Conservation (phyloP, 1,140 invertebrate genomes). For the Anastatus disparis region DNA sequence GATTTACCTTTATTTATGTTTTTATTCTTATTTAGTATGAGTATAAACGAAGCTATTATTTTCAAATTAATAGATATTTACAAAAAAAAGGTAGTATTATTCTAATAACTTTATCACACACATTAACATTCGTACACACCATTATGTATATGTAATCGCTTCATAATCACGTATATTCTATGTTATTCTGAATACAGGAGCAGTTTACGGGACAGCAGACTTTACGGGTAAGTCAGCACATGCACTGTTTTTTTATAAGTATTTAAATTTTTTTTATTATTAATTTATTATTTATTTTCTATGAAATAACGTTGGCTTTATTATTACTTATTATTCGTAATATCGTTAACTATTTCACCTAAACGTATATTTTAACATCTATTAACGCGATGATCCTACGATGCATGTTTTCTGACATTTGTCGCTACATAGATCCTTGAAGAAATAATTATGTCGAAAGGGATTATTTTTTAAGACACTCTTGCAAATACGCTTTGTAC, state of each 20-base stretch:
- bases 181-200: conserved; percentile 67
- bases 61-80: not conserved
- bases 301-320: too few species aligned
- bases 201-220: conserved; percentile 78
- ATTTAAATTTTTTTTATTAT: too few species aligned
- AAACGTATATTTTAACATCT: not conserved
- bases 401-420: conserved; percentile 28
- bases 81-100: not conserved
- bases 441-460: conserved; percentile 11
- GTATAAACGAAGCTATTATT: too few species aligned
- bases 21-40: not conserved
- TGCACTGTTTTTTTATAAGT: too few species aligned
- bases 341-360: not conserved
- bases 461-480: conserved; percentile 52
- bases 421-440: conserved; percentile 6
- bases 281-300: too few species aligned
- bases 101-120: too few species aligned
- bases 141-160: conserved; percentile 26
- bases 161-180: conserved; percentile 51
- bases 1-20: not conserved
- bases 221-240: conserved; percentile 76
- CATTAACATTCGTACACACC: too few species aligned
- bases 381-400: not conserved
- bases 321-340: too few species aligned
- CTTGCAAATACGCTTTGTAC: not conserved